Evolutionary conservation across 2,113 vertebrate species (phyloP), one percentile per base, ranked within the genome.

Genomic region (Cololabis saira): DNA sequence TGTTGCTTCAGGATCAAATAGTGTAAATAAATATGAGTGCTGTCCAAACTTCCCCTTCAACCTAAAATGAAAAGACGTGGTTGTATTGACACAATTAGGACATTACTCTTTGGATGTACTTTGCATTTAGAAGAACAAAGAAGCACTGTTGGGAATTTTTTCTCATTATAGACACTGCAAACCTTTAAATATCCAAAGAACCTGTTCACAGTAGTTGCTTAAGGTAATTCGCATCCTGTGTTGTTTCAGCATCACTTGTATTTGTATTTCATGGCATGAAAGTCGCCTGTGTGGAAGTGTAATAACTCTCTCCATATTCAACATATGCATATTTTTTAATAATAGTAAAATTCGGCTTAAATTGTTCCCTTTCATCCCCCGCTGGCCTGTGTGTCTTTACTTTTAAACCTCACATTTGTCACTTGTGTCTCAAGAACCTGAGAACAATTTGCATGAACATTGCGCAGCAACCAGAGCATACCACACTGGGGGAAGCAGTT

Each of bases 1-100:
- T 16, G 33, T 17, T 37, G 16, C 21, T 45, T 17, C 11, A 30
- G 17, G 44, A 61, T 61, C 27, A 48, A 12, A 48, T 61, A 45
- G 10, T 30, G 12, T 47, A n/a, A 47, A 13, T 30, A 17, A 45
- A 60, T 30, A 30, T 17, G 9, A 59, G 42, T 21, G 7, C 14
- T 16, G 45, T 50, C 30, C 45, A 49, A 61, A 61, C 27, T 50
- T 48, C 12, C n/a, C n/a, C 17, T 24, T 19, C n/a, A 61, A 45
- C n/a, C 12, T 44, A 17, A 61, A 17, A 6, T 9, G 27, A 61
- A 40, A 50, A 21, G 47, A 18, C 2, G 21, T 13, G 40, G 19
- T 33, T 44, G n/a, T 37, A 48, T 19, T 61, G 59, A 61, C 59
- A 49, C 59, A 50, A 40, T 61, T 50, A 40, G 59, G 45, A 49